Percentiles rank a stretch among this genome's conserved stretches.
phyloP scores from a whole-genome alignment of 2,888 invertebrate species.

The Orchesella flavescens region DNA sequence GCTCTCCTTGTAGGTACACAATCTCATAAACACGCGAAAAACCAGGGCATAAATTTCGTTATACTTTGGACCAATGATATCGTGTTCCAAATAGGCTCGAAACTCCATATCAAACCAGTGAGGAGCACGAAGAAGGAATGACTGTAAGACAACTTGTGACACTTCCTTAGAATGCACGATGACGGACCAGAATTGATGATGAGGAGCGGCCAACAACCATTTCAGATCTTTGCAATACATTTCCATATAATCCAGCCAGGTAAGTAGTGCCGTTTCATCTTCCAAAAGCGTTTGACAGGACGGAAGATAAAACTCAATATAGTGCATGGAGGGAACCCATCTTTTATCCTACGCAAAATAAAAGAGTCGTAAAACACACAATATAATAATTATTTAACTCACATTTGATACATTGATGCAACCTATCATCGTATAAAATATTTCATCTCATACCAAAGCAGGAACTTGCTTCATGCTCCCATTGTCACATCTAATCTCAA shows the following conservation, averaged over 20 bases:
- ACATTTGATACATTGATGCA: too few relatives aligned
- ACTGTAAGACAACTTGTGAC: conserved; percentile 79
- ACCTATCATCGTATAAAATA: not conserved
- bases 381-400: too few relatives aligned
- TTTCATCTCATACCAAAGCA: conserved; percentile 78
- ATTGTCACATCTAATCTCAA: conserved; percentile 57
- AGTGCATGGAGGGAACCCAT: conserved; percentile 78
- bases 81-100: conserved; percentile 74
- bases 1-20: conserved; percentile 86
- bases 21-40: conserved; percentile 83
- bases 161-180: conserved; percentile 80
- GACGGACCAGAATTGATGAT: conserved; percentile 80
- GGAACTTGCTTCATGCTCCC: conserved; percentile 78
- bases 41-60: conserved; percentile 78
- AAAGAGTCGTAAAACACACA: conserved; percentile 7
- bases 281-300: conserved; percentile 74
- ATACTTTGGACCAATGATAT: conserved; percentile 78
- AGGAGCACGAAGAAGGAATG: conserved; percentile 84
- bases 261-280: conserved; percentile 78
- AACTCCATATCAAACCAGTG: conserved; percentile 79
- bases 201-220: conserved; percentile 81
- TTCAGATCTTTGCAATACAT: conserved; percentile 81
- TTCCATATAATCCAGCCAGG: conserved; percentile 81
- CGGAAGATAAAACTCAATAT: conserved; percentile 79
- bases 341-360: conserved; percentile 76